Percentiles rank a stretch among this genome's conserved stretches.
Evolutionary conservation across 2,888 invertebrate species (phyloP).

Genomic region (Tenthredo mesomela): DNA sequence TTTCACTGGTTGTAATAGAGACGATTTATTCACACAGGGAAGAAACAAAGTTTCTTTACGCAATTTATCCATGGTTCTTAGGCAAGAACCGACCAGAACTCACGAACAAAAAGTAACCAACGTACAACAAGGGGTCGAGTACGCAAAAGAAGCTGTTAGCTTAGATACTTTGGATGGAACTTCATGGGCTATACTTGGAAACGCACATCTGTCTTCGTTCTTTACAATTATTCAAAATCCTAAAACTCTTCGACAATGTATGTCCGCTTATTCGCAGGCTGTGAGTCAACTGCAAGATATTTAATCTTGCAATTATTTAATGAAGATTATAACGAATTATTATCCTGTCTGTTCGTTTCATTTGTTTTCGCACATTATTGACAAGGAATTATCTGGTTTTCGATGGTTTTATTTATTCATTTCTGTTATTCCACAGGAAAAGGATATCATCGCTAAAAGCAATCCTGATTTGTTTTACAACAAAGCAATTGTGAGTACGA

Average conservation of each 20-base stretch:
- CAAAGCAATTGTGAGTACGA: constrained; percentile 87
- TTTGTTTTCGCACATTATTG: constrained; percentile 55
- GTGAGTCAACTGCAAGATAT: constrained; percentile 77
- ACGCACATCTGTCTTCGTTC: constrained; percentile 90
- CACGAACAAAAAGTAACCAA: constrained; percentile 81
- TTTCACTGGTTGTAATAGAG: constrained; percentile 42
- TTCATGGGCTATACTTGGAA: constrained; percentile 92
- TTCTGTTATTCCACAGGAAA: constrained; percentile 79
- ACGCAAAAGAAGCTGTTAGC: constrained; percentile 91
- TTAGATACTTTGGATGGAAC: constrained; percentile 88
- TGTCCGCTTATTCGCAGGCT: constrained; percentile 91
- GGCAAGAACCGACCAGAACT: constrained; percentile 82
- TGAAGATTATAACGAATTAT: constrained; percentile 32
- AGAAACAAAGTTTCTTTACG: constrained; percentile 88
- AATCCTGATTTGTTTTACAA: constrained; percentile 92
- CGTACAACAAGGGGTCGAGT: constrained; percentile 86
- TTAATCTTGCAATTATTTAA: constrained; percentile 13
- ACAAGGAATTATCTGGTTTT: background rate
- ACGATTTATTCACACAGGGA: constrained; percentile 79
- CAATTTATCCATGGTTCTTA: constrained; percentile 89
- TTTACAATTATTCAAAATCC: constrained; percentile 88
- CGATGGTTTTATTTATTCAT: constrained; percentile 13
- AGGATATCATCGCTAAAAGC: constrained; percentile 85
- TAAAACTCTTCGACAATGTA: constrained; percentile 84
- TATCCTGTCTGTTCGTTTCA: constrained; percentile 40